Percentiles rank a stretch among this genome's conserved stretches.
Conservation (phyloP, 2,797 vertebrate genomes). For the Chloroceryle inda region DNA sequence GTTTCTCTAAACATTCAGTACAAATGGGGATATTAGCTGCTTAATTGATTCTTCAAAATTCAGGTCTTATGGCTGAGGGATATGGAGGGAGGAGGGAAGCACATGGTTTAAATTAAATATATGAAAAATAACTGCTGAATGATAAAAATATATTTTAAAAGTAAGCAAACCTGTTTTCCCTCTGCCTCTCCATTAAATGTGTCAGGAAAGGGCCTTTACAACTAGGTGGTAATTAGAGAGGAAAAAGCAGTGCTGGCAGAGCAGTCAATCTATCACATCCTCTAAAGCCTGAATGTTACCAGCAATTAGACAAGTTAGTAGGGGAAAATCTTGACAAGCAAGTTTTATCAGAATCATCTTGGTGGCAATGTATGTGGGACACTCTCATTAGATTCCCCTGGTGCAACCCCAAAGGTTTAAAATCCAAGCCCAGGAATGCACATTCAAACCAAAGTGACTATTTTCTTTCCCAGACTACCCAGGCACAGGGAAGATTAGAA, state of each 20-base stretch:
- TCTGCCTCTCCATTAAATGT: constrained; percentile 53
- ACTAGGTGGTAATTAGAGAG: constrained; percentile 64
- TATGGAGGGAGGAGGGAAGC: neutral
- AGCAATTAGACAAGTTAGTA: constrained; percentile 42
- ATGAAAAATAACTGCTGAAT: constrained; percentile 37
- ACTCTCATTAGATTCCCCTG: neutral
- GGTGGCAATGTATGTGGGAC: neutral
- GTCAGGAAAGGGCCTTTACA: constrained; percentile 67
- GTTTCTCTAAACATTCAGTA: constrained; percentile 32
- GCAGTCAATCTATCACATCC: constrained; percentile 45
- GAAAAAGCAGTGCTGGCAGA: constrained; percentile 40
- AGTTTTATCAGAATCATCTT: constrained; percentile 42
- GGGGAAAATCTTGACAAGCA: constrained; percentile 8
- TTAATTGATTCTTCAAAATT: constrained; percentile 5
- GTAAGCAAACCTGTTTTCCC: constrained; percentile 51
- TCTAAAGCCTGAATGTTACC: constrained; percentile 34
- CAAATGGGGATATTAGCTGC: constrained; percentile 22
- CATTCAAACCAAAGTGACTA: neutral
- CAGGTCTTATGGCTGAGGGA: neutral
- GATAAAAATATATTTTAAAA: constrained; percentile 54
- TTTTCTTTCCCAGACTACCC: constrained; percentile 22
- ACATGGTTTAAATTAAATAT: constrained; percentile 48
- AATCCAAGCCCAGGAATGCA: neutral
- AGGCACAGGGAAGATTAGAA: constrained; percentile 57
- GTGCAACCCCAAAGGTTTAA: constrained; percentile 31